Base-by-base conservation (phyloP, 2,888 invertebrate species). In the Sinohyriopsis cumingii region DNA sequence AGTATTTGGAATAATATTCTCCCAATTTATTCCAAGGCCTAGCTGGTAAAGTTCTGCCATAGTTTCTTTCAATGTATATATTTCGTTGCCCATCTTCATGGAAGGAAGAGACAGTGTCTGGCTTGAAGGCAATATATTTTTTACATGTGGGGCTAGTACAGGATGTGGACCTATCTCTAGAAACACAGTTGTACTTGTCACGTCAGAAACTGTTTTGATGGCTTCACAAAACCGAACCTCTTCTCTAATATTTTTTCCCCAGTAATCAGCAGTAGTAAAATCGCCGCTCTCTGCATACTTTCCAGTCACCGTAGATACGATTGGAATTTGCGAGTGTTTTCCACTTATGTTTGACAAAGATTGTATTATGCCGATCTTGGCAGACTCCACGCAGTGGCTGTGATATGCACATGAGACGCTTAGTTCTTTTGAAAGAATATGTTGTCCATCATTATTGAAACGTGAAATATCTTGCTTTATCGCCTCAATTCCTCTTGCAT, bases 121-220 rank as follows among this genome's bases (percentile, higher is more conserved):
- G 5, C 70, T 68, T 1, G 56, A 63, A 3, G 63, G 56, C 55
- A 74, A 74, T 5, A 79, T 77, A 45, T 81, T 76, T 7, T 28
- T 59, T 1, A 80, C 25, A 59, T 82, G 78, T 15, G 79, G 72
- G 12, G 72, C 55, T 54, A 84, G 62, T 33, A 83, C 81, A 3
- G 84, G 80, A 45, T 68, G 75, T 45, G 83, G 83, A 7, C 84
- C 83, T 22, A 84, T 81, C 69, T 84, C 84, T 24, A 84, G 54
- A 65, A 79, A 77, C n/a, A 83, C 68, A 28, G 77, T 80, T 20
- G 63, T 65, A 7, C 66, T 67, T 22, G 64, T 60, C 25, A 55
- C 56, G 1, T 61, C 57, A 1, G 67, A 60, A 20, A 74, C 63
- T 25, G 71, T 68, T 54, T 64, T 54, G 22, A 82, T 68, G 3